phyloP scores from a whole-genome alignment of 1,140 invertebrate species.

The Panagrolaimus sp. region DNA sequence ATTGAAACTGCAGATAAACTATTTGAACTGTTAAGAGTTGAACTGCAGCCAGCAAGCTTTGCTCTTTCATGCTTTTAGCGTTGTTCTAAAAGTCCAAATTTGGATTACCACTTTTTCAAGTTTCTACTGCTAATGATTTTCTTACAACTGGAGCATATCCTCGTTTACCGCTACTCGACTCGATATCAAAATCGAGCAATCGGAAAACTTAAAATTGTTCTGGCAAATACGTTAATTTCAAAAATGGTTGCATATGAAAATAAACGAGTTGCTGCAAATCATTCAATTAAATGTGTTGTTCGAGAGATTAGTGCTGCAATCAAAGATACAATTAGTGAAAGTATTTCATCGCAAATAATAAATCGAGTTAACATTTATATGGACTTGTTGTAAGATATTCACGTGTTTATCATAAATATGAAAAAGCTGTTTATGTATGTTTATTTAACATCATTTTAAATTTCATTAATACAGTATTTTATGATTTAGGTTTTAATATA shows the following conservation, averaged over 20 bases:
- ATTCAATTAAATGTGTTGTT: background rate
- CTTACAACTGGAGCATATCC: conserved; percentile 79
- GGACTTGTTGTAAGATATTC: background rate
- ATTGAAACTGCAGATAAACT: conserved; percentile 93
- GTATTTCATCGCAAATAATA: background rate
- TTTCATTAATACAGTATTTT: background rate
- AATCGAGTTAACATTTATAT: background rate
- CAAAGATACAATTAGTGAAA: background rate
- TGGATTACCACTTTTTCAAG: conserved; percentile 85
- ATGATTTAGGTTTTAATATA: background rate
- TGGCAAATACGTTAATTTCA: background rate
- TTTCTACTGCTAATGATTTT: conserved; percentile 95
- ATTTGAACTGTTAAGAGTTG: conserved; percentile 86
- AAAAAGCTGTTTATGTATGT: conserved; percentile 2
- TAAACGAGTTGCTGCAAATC: background rate
- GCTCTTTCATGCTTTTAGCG: too few relatives aligned
- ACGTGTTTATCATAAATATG: background rate
- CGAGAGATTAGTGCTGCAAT: background rate
- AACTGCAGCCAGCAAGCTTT: conserved; percentile 79
- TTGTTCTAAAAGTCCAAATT: background rate
- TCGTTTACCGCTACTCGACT: conserved; percentile 73
- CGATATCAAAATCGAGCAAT: background rate
- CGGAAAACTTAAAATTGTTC: background rate
- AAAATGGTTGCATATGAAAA: background rate
- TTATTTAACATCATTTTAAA: background rate